A percentile compares a stretch with the other conserved stretches of the same genome.
phyloP scores from a whole-genome alignment of 2,113 vertebrate genomes.

The Theristicus caerulescens region DNA sequence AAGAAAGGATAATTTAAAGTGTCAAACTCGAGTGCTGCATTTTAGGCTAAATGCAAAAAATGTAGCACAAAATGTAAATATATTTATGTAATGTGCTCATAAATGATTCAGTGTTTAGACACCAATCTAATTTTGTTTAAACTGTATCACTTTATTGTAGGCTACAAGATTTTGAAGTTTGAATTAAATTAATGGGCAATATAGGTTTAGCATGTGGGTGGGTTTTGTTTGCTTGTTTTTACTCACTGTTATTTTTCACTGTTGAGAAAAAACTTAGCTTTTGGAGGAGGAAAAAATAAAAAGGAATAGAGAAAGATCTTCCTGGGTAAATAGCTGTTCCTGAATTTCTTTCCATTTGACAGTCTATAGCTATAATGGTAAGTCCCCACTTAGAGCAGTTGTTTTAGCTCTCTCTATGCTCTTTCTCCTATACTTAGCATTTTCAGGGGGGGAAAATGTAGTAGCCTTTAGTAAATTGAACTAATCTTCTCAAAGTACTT shows the following conservation, averaged over 20 bases:
- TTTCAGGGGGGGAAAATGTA: not conserved
- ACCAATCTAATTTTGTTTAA: conserved; percentile 69
- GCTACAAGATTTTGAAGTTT: conserved; percentile 13
- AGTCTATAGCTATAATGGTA: not conserved
- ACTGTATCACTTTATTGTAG: conserved; percentile 44
- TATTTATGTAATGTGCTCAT: conserved; percentile 62
- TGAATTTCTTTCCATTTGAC: not conserved
- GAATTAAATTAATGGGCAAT: conserved; percentile 22
- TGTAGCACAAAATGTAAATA: conserved; percentile 66
- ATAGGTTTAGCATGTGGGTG: not conserved
- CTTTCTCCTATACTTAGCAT: not conserved
- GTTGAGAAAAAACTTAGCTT: not conserved
- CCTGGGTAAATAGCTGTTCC: not conserved
- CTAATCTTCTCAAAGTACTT: not conserved
- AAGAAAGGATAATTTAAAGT: conserved; percentile 15
- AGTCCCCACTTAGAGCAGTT: not conserved
- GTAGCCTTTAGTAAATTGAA: not conserved
- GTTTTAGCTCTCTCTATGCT: not conserved
- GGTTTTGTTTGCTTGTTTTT: not conserved
- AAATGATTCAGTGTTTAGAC: conserved; percentile 73
- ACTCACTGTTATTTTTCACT: not conserved
- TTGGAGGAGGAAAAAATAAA: not conserved
- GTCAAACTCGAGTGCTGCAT: conserved; percentile 12
- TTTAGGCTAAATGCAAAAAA: conserved; percentile 51
- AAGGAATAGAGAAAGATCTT: not conserved